Base-by-base conservation (phyloP, 2,797 vertebrate species). In the Tadarida brasiliensis region DNA sequence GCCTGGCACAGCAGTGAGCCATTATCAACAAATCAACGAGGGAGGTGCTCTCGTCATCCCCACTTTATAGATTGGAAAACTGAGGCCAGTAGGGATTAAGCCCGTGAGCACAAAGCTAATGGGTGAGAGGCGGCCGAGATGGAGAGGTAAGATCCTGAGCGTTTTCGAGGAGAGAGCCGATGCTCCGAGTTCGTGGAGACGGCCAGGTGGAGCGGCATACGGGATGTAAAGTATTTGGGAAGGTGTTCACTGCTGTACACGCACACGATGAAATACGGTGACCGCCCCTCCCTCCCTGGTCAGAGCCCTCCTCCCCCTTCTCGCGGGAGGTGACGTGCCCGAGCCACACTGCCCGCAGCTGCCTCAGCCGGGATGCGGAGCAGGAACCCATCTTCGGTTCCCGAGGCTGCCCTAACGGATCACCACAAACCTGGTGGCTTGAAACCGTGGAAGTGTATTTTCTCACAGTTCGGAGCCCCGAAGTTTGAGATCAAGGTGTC, bases 291-390 rank as follows among this genome's bases (percentile, higher is more conserved):
- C 39, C n/a, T n/a, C n/a, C 39, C 39, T 4, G 39, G 39, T n/a
- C n/a, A 44, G 39, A 44, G 39, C 39, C 39, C 39, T 7, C 39
- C 39, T 44, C 39, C 39, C 39, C 39, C 39, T 44, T 44, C 39
- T 44, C 39, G 5, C 39, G 7, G 39, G 49, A 57, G 35, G 74
- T 20, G 24, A 49, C 47, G 56, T 7, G 1, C 17, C n/a, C 61
- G 30, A 68, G 22, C 10, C 76, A 7, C 1, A 2, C 11, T 0
- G 15, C 65, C 20, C 0, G 0, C 1, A 3, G 49, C 35, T 10
- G 15, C 12, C 61, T 0, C 1, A 11, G 57, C 16, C 2, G 4
- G 47, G 9, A 2, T 22, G 1, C 1, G 39, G 24, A 16, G 39
- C 1, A 0, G 39, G 22, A 4, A 0, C 1, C 73, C 16, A 3